Evolutionary conservation across 2,113 vertebrate genomes (phyloP), one percentile per base, ranked within the genome.

Genomic region (Illadopsis cleaveri): DNA sequence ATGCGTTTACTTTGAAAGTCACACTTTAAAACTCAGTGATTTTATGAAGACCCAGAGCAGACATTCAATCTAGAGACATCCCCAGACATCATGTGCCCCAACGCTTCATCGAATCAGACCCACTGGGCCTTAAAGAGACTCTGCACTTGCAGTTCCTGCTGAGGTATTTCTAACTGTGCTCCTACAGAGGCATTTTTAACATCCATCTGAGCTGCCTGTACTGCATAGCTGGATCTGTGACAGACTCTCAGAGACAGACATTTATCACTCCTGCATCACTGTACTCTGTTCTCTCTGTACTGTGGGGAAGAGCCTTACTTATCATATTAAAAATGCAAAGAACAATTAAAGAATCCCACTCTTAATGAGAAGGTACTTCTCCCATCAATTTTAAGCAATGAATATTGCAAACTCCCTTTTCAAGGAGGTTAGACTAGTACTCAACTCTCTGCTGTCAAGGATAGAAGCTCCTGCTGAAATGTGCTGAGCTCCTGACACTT

Each of bases 251-350:
- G 50, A 82, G n/a, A 10, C 44, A 91, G 58, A 28, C 37, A 77
- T 94, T 85, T 50, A 82, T 79, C 82, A 75, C 31, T 92, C 5
- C 64, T 77, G 27, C 44, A 38, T 69, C 51, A 51, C 28, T 4
- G 0, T 19, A 10, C 33, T 44, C 51, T 21, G 15, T 3, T 86
- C 91, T 85, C 83, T 38, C 21, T 81, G 15, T 40, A 15, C 25
- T 38, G 4, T 19, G 31, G 19, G 24, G 40, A 79, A 82, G 11
- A 65, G 24, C 47, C n/a, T 56, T 71, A 38, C 53, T 66, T 60
- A 87, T 33, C 60, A 38, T 53, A 65, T 88, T 80, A 81, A 91
- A 94, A 95, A 92, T 84, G 64, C 56, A 94, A 78, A 35, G 86
- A 89, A 71, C 56, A 51, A 58, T 54, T 72, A 86, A 89, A 91